Percentiles rank a stretch among this genome's conserved stretches.
Conservation (phyloP, 2,888 invertebrate species). For the Parnassius orleans region DNA sequence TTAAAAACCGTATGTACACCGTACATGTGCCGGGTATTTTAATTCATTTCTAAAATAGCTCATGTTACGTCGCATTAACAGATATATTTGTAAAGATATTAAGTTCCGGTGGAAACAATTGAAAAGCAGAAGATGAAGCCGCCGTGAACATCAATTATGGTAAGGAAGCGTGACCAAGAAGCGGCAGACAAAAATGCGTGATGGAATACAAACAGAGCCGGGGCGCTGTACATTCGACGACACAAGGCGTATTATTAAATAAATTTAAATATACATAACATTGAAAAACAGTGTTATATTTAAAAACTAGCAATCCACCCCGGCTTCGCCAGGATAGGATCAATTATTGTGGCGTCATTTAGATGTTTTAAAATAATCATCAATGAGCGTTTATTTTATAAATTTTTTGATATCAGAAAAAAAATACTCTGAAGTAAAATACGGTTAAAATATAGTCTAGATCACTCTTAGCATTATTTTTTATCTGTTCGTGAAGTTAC, state of each 20-base stretch:
- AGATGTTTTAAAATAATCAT: no score
- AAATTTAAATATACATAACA: no score
- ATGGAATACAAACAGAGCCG: slow-evolving; percentile 38
- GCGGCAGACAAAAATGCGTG: slow-evolving; percentile 40
- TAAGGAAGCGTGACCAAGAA: slow-evolving; percentile 40
- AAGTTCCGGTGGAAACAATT: slow-evolving; percentile 29
- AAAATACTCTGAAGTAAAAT: no score
- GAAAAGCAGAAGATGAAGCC: slow-evolving; percentile 26
- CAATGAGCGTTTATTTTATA: no score
- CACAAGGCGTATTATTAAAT: slow-evolving; percentile 1
- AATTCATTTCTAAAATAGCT: slow-evolving; percentile 16
- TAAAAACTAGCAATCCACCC: no score
- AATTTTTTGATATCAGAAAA: no score
- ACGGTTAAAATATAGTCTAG: no score
- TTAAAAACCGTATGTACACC: not conserved
- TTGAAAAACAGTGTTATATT: no score
- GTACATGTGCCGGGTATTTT: slow-evolving; percentile 8
- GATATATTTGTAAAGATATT: slow-evolving; percentile 18
- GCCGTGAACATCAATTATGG: slow-evolving; percentile 42
- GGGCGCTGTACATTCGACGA: slow-evolving; percentile 28
- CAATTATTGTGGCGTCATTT: no score
- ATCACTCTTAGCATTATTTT: no score
- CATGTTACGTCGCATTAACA: slow-evolving; percentile 17
- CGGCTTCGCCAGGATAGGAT: no score
- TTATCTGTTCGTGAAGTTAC: no score